Evolutionary conservation across 2,888 invertebrate species (phyloP).

Genomic region (Germaria angustata): DNA sequence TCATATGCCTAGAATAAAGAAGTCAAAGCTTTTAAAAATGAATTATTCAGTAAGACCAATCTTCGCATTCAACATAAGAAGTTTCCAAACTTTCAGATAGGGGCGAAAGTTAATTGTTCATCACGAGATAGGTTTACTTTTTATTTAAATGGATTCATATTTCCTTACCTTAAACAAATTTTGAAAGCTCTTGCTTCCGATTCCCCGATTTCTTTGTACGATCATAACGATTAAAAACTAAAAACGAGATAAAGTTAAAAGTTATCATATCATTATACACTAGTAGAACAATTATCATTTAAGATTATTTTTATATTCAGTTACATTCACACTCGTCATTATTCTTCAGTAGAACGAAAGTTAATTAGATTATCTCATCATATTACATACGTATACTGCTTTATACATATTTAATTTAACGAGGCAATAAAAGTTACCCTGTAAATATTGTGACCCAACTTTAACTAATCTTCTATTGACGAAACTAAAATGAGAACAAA

Average conservation of each 20-base stretch:
- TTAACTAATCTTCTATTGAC: background rate
- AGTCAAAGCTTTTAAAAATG: background rate
- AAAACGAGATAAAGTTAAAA: background rate
- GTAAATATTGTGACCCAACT: background rate
- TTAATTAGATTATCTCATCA: slow-evolving; percentile 34
- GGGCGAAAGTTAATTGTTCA: slow-evolving; percentile 77
- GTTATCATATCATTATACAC: background rate
- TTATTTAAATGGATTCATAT: background rate
- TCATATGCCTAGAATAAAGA: background rate
- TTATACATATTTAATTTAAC: background rate
- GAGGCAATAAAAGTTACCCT: background rate
- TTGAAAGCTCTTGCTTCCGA: too few relatives aligned
- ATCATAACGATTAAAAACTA: background rate
- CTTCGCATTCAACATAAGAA: slow-evolving; percentile 72
- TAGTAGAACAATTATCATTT: background rate
- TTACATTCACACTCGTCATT: slow-evolving; percentile 35
- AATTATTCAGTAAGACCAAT: slow-evolving; percentile 73
- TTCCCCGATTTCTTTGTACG: too few relatives aligned
- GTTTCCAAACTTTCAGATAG: slow-evolving; percentile 72
- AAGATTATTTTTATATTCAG: background rate
- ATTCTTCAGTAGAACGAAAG: slow-evolving; percentile 57
- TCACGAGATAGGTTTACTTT: slow-evolving; percentile 48
- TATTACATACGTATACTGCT: background rate
- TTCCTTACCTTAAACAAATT: background rate
- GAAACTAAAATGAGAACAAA: background rate